Evolutionary conservation across 2,888 invertebrate species (phyloP).

Genomic region (Mesoligia furuncula): DNA sequence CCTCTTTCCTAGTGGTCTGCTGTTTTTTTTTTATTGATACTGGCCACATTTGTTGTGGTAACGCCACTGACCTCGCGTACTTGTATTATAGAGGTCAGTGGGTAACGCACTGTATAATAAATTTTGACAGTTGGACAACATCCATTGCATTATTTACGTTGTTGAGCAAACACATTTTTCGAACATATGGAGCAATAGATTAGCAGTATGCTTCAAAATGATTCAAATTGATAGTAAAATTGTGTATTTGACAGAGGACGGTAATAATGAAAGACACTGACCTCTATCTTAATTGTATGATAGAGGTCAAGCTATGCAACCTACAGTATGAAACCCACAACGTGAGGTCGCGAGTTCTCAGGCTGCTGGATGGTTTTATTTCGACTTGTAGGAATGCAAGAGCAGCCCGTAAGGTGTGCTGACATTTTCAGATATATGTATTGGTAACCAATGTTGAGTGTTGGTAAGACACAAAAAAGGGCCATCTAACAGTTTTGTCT

Average conservation of each 20-base stretch:
- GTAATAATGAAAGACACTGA: too few relatives aligned
- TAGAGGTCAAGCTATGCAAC: not conserved
- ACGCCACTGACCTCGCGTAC: too few relatives aligned
- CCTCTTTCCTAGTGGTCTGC: slow-evolving; percentile 13
- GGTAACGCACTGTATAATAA: too few relatives aligned
- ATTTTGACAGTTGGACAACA: too few relatives aligned
- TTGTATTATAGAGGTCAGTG: too few relatives aligned
- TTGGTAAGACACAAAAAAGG: not conserved
- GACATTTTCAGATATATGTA: not conserved
- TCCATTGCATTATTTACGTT: too few relatives aligned
- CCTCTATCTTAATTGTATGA: too few relatives aligned
- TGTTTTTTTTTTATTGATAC: not conserved
- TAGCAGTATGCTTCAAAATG: too few relatives aligned
- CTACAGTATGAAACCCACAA: not conserved
- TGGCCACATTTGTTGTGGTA: not conserved
- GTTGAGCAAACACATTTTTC: too few relatives aligned
- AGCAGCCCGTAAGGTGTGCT: not conserved
- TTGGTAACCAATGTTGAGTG: not conserved
- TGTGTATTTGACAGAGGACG: too few relatives aligned
- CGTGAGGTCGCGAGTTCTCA: not conserved
- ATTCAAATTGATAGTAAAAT: too few relatives aligned
- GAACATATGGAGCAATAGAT: too few relatives aligned
- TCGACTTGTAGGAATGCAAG: not conserved
- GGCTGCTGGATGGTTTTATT: not conserved
- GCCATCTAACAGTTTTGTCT: not conserved